phyloP scores from a whole-genome alignment of 2,888 invertebrate species.

The Dusona sp. region DNA sequence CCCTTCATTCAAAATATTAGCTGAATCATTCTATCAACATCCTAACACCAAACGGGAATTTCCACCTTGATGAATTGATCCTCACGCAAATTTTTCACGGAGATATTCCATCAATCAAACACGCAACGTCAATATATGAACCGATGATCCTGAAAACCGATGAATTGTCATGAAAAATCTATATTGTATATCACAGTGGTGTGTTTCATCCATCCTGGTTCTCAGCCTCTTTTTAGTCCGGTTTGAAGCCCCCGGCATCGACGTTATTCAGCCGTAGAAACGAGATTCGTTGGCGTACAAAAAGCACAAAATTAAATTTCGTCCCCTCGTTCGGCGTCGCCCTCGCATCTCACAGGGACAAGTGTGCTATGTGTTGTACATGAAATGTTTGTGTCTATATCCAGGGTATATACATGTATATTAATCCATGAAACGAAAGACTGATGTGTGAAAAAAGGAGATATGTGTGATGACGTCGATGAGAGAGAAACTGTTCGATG shows the following conservation, averaged over 20 bases:
- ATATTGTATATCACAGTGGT: slow-evolving; percentile 29
- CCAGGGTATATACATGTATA: not conserved
- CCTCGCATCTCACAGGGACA: slow-evolving; percentile 69
- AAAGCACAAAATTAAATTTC: slow-evolving; percentile 85
- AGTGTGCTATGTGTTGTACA: slow-evolving; percentile 19
- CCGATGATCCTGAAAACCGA: slow-evolving; percentile 55
- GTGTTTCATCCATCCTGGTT: slow-evolving; percentile 28
- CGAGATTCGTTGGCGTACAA: slow-evolving; percentile 82
- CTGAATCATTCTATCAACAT: slow-evolving; percentile 1
- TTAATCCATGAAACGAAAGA: slow-evolving; percentile 34
- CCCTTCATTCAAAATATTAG: not conserved
- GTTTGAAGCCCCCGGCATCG: slow-evolving; percentile 60
- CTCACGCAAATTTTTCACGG: slow-evolving; percentile 6
- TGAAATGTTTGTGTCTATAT: slow-evolving; percentile 29
- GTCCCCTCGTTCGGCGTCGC: slow-evolving; percentile 73
- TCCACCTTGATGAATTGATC: slow-evolving; percentile 21
- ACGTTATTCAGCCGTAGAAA: slow-evolving; percentile 71
- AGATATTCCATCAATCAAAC: slow-evolving; percentile 34
- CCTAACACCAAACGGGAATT: not conserved
- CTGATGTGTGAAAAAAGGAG: slow-evolving; percentile 22
- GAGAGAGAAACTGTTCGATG: slow-evolving; percentile 45
- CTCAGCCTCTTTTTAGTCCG: slow-evolving; percentile 37
- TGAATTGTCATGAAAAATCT: slow-evolving; percentile 44
- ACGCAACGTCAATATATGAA: slow-evolving; percentile 33
- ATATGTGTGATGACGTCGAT: slow-evolving; percentile 45